A percentile compares a stretch with the other conserved stretches of the same genome.
Conservation (phyloP, 2,888 invertebrate genomes). For the Polyommatus icarus region DNA sequence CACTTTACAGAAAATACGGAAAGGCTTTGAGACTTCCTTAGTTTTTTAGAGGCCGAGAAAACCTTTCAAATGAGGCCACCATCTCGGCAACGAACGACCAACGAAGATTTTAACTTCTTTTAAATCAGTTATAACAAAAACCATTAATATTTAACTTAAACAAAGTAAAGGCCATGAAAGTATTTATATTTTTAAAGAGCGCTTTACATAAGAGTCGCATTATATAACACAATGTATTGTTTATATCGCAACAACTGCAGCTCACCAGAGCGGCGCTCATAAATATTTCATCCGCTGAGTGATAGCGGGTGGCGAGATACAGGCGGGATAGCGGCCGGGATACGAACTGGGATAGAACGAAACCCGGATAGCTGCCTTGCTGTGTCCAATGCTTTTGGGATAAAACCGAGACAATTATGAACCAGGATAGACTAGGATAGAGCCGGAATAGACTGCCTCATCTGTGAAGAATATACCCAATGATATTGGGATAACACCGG, state of each 20-base stretch:
- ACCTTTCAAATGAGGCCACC: too few species aligned
- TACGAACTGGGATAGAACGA: background rate
- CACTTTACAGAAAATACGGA: background rate
- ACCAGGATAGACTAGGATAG: background rate
- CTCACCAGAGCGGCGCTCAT: slow-evolving; percentile 25
- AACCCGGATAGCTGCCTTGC: background rate
- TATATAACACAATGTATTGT: slow-evolving; percentile 18
- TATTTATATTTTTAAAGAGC: background rate
- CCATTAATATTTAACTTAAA: background rate
- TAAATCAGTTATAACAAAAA: background rate
- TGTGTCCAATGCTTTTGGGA: background rate
- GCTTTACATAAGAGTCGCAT: background rate
- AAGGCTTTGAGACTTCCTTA: too few species aligned
- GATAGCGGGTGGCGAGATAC: slow-evolving; percentile 10
- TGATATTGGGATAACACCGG: too few species aligned
- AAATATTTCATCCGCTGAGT: slow-evolving; percentile 39
- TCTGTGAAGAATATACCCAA: background rate
- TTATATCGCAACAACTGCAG: slow-evolving; percentile 22
- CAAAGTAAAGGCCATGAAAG: background rate
- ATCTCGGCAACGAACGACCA: too few species aligned
- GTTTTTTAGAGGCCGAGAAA: too few species aligned
- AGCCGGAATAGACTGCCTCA: background rate
- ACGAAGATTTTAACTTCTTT: too few species aligned
- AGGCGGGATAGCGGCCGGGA: background rate
- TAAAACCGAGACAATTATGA: background rate